Conservation (phyloP, 2,113 vertebrate species). For the Nerophis lumbriciformis region DNA sequence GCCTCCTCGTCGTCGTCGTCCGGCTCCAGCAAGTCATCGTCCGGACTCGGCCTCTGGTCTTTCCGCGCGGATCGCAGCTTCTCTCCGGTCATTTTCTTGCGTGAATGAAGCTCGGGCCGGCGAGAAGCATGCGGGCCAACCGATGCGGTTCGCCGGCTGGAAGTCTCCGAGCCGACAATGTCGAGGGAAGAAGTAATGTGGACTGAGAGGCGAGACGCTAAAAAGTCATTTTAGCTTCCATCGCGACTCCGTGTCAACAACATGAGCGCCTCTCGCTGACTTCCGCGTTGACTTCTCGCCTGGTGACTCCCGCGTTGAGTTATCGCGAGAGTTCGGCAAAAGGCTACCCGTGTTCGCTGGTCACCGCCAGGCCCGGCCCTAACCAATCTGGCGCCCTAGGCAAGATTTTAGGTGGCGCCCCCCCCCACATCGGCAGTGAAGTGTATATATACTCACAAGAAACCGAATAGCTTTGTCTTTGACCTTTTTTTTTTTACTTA, state of each 20-base stretch:
- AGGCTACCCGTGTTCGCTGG: constrained; percentile 31
- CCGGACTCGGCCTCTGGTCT: constrained; percentile 86
- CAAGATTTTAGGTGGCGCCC: too few species aligned
- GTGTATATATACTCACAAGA: too few species aligned
- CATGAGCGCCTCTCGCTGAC: constrained; percentile 44
- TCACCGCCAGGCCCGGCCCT: too few species aligned
- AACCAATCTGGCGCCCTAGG: too few species aligned
- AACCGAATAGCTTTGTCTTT: too few species aligned
- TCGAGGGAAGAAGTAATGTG: constrained; percentile 19
- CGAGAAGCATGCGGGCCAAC: constrained; percentile 63
- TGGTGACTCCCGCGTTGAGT: constrained; percentile 57
- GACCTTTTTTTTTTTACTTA: too few species aligned
- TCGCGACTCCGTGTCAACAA: constrained; percentile 30
- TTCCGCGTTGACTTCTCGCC: constrained; percentile 55
- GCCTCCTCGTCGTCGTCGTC: constrained; percentile 91
- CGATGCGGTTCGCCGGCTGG: constrained; percentile 50
- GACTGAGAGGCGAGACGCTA: constrained; percentile 29
- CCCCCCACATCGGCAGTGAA: too few species aligned
- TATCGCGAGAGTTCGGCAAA: constrained; percentile 69
- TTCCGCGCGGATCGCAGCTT: constrained; percentile 91
- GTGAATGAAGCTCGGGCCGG: constrained; percentile 43
- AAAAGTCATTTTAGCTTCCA: constrained; percentile 27
- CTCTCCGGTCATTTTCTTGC: constrained; percentile 86
- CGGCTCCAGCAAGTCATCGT: constrained; percentile 83
- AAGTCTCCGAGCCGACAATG: constrained; percentile 43